phyloP scores from a whole-genome alignment of 2,113 vertebrate genomes.

The Crotalus tigris region DNA sequence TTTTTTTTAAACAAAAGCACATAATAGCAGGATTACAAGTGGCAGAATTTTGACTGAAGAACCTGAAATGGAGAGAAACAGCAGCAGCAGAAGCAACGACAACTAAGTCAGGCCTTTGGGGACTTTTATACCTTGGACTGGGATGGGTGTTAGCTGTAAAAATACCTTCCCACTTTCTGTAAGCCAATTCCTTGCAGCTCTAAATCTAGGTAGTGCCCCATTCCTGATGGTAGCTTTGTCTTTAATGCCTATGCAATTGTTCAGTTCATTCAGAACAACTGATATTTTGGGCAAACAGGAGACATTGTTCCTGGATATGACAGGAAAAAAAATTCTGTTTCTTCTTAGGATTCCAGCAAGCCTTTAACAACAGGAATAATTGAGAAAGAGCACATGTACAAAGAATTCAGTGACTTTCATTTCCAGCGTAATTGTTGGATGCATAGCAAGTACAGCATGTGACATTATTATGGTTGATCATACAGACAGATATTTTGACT shows the following conservation, averaged over 20 bases:
- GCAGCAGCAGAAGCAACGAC: background rate
- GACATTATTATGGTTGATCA: background rate
- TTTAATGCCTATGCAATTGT: background rate
- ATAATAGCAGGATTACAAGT: background rate
- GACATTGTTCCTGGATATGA: background rate
- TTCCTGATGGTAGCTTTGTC: background rate
- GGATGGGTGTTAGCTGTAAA: background rate
- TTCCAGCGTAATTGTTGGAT: background rate
- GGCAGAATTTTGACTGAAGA: background rate
- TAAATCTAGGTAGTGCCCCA: background rate
- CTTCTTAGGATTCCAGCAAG: background rate
- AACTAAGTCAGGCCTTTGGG: background rate
- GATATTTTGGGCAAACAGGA: background rate
- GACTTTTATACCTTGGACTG: background rate
- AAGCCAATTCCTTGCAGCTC: background rate
- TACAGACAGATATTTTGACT: background rate
- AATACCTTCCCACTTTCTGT: background rate
- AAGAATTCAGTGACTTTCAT: background rate
- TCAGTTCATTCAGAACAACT: background rate
- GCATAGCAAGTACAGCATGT: background rate
- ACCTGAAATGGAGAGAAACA: slow-evolving; percentile 1
- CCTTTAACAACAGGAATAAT: background rate
- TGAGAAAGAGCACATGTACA: background rate
- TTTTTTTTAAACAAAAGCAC: background rate
- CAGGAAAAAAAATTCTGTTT: background rate